Percentiles rank a stretch among this genome's conserved stretches.
These are phyloP conservation scores for Pyrrhura leucotis DNA, from an alignment of 2,797 vertebrate genomes.

Conservation along the genomic window DNA sequence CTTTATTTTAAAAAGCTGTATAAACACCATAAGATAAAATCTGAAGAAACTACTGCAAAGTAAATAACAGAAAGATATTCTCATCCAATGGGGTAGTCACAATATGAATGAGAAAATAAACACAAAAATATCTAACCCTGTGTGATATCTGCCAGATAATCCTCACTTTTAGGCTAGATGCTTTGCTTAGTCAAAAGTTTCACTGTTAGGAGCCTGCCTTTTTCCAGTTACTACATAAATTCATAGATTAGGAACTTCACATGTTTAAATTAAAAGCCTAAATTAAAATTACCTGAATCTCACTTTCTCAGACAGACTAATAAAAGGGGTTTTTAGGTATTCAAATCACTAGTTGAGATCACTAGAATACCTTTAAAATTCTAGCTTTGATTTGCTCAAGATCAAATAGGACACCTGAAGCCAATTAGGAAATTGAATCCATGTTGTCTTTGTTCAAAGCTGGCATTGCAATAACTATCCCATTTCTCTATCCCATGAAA, in stretches of 20 bases:
- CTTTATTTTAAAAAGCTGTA: neutral
- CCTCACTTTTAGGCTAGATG: neutral
- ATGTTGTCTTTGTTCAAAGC: conserved; percentile 1
- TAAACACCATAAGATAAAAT: neutral
- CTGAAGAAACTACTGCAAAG: neutral
- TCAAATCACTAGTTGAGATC: neutral
- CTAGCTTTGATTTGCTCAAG: neutral
- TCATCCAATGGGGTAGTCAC: neutral
- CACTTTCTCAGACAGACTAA: neutral
- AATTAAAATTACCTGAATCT: neutral
- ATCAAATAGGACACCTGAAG: conserved; percentile 1
- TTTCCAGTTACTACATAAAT: neutral
- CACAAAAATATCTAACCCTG: neutral
- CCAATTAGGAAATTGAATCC: neutral
- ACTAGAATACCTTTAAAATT: neutral
- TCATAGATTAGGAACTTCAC: neutral
- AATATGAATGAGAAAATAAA: neutral
- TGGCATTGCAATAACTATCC: neutral
- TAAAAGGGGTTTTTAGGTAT: neutral
- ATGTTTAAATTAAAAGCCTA: neutral
- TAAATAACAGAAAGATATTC: neutral
- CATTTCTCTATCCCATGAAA: neutral
- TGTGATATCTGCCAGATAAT: neutral
- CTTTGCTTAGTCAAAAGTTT: neutral
- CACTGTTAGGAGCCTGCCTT: neutral